Percentiles rank a stretch among this genome's conserved stretches.
Evolutionary conservation across 2,113 vertebrate genomes (phyloP).

Genomic region (Spea multiplicata): DNA sequence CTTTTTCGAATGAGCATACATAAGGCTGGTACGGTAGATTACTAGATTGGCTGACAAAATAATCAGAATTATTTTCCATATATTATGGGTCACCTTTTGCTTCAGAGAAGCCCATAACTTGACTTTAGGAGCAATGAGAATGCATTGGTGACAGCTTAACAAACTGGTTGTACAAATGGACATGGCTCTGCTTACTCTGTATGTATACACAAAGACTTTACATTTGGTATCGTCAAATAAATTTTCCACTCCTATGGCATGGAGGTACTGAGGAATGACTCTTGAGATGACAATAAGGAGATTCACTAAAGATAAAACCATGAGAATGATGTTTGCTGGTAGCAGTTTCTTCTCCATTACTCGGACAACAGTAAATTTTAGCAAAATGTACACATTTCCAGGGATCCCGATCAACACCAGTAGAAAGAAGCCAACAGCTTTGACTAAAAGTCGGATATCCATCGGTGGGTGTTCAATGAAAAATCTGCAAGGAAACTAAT

Average conservation of each 20-base stretch:
- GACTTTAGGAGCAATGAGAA: slow-evolving; percentile 21
- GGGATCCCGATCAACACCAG: slow-evolving; percentile 34
- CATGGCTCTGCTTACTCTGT: slow-evolving; percentile 31
- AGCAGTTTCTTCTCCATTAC: slow-evolving; percentile 15
- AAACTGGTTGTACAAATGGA: slow-evolving; percentile 38
- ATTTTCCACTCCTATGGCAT: slow-evolving; percentile 23
- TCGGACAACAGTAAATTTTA: not conserved
- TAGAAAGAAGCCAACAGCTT: slow-evolving; percentile 11
- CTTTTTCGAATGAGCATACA: slow-evolving; percentile 27
- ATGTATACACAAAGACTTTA: slow-evolving; percentile 37
- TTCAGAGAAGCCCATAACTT: slow-evolving; percentile 28
- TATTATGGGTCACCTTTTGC: slow-evolving; percentile 19
- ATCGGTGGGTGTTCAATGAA: not conserved
- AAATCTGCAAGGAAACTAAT: no score
- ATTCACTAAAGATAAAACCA: slow-evolving; percentile 16
- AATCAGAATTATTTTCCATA: not conserved
- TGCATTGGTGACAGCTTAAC: slow-evolving; percentile 34
- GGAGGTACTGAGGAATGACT: slow-evolving; percentile 29
- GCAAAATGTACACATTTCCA: slow-evolving; percentile 30
- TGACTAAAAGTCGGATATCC: not conserved
- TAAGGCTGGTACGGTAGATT: slow-evolving; percentile 11
- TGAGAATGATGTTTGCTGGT: slow-evolving; percentile 18
- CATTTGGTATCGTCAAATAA: slow-evolving; percentile 33
- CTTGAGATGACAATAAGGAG: slow-evolving; percentile 28
- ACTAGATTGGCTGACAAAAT: slow-evolving; percentile 28